Conservation (phyloP, 2,888 invertebrate genomes). For the Kryphioiulus occultus region DNA sequence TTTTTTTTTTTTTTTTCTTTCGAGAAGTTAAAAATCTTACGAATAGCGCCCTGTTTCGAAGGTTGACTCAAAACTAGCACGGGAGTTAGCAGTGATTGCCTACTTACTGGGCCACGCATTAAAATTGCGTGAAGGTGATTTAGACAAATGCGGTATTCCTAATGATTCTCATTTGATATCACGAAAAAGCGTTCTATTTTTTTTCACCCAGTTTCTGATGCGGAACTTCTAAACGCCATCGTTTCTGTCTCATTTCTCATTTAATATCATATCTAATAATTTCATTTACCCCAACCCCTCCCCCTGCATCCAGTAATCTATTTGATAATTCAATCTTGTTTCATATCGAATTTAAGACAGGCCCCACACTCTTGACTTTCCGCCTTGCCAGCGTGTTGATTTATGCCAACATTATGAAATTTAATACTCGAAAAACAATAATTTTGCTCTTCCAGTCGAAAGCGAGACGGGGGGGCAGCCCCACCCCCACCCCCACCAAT, state of each 20-base stretch:
- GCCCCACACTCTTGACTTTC: neutral
- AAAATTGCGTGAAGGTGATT: too few species aligned
- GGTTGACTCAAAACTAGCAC: too few species aligned
- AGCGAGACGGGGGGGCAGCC: neutral
- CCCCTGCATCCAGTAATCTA: neutral
- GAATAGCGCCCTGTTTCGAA: too few species aligned
- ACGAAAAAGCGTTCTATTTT: too few species aligned
- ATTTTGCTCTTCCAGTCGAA: neutral
- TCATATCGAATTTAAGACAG: neutral
- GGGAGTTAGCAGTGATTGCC: too few species aligned
- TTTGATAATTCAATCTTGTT: conserved; percentile 4
- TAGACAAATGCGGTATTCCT: too few species aligned
- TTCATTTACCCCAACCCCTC: neutral
- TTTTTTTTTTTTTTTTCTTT: too few species aligned
- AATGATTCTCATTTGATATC: too few species aligned
- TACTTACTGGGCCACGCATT: too few species aligned
- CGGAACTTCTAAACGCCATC: too few species aligned
- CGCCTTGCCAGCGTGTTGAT: neutral
- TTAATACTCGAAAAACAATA: conserved; percentile 5
- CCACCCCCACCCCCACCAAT: neutral
- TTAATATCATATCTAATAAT: conserved; percentile 5
- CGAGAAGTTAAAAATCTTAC: too few species aligned
- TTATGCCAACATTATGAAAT: conserved; percentile 5
- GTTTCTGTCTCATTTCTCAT: neutral
- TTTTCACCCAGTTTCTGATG: too few species aligned